A percentile compares a stretch with the other conserved stretches of the same genome.
phyloP scores from a whole-genome alignment of 2,113 vertebrate species.

The Narcine bancroftii region DNA sequence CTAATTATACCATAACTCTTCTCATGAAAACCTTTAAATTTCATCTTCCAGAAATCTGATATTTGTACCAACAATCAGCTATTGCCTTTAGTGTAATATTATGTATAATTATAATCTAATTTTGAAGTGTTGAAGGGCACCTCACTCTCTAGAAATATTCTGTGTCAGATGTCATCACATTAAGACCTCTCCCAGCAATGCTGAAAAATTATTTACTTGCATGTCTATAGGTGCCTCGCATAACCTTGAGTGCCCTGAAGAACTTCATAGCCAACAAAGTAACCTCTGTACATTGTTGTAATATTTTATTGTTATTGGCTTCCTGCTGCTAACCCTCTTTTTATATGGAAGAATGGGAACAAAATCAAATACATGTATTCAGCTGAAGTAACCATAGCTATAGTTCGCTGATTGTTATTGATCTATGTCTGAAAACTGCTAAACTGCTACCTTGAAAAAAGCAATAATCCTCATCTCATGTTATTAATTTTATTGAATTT shows the following conservation, averaged over 20 bases:
- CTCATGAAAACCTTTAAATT: not conserved
- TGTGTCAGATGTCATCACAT: not conserved
- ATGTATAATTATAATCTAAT: not conserved
- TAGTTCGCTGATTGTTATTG: constrained; percentile 7
- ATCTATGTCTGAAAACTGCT: not conserved
- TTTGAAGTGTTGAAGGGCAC: not conserved
- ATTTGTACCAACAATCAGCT: not conserved
- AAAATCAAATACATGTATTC: not conserved
- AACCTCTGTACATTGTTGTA: no score
- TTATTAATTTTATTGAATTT: not conserved
- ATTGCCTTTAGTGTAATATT: not conserved
- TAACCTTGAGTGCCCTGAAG: no score
- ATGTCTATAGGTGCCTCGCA: no score
- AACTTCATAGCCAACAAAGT: no score
- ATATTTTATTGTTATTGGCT: not conserved
- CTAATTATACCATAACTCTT: not conserved
- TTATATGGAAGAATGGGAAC: not conserved
- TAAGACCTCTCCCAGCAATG: not conserved
- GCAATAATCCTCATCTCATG: not conserved
- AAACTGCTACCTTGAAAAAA: not conserved
- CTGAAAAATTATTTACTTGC: no score
- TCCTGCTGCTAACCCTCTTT: not conserved
- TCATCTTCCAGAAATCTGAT: not conserved
- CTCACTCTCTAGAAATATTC: not conserved
- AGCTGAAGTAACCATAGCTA: not conserved